Conservation (phyloP, 2,113 vertebrate genomes). For the Setophaga coronata region DNA sequence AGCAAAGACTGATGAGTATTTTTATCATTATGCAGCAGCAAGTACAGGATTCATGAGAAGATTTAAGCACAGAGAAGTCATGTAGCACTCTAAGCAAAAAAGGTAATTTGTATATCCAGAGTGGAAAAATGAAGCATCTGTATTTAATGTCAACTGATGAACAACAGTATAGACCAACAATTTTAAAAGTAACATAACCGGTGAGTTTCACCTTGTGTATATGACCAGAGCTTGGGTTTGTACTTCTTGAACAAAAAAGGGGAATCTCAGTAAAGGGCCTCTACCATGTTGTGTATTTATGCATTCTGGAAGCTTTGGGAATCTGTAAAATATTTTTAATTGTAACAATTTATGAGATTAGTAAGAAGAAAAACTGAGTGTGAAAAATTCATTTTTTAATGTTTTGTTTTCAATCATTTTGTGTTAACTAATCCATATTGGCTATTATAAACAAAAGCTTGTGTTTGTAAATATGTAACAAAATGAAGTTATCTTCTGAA, state of each 20-base stretch:
- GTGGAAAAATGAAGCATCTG: background rate
- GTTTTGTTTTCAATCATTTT: background rate
- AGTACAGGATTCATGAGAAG: background rate
- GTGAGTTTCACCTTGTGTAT: background rate
- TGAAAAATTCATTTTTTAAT: background rate
- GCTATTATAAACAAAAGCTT: background rate
- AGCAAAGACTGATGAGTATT: background rate
- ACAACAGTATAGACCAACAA: background rate
- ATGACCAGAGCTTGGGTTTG: background rate
- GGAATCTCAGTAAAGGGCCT: background rate
- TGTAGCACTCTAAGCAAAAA: background rate
- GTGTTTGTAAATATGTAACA: background rate
- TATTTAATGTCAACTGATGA: background rate
- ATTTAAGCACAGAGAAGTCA: background rate
- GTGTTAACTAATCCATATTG: background rate
- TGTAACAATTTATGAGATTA: background rate
- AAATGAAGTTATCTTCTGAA: background rate
- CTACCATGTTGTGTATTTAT: background rate
- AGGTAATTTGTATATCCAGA: background rate
- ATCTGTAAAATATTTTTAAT: background rate
- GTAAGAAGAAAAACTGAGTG: background rate
- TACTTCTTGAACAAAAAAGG: background rate
- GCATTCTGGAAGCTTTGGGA: background rate
- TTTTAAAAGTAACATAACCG: background rate
- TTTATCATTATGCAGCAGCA: background rate